phyloP scores from a whole-genome alignment of 2,888 invertebrate species.

The Eupeodes latifasciatus region DNA sequence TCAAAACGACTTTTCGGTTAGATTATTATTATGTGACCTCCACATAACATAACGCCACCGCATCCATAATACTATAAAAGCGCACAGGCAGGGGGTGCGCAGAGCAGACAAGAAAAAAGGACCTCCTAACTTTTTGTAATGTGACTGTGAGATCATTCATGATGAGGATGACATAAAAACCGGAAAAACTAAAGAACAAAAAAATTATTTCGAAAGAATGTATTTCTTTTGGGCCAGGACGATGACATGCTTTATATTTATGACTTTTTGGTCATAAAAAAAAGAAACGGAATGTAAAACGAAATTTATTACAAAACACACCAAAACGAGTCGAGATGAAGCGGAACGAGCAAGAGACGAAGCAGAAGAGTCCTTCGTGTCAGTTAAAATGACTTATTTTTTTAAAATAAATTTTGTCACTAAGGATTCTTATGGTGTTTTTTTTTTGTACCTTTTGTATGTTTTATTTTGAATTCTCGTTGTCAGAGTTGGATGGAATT shows the following conservation, averaged over 20 bases:
- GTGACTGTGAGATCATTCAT: conserved; percentile 63
- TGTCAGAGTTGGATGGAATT: conserved; percentile 58
- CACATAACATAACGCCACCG: conserved; percentile 45
- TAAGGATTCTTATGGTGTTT: conserved; percentile 57
- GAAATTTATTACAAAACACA: conserved; percentile 72
- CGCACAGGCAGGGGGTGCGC: neutral
- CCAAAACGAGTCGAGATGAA: conserved; percentile 32
- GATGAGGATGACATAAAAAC: conserved; percentile 55
- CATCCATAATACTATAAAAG: neutral
- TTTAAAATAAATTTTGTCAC: conserved; percentile 57
- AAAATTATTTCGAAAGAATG: conserved; percentile 44
- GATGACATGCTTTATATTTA: conserved; percentile 72
- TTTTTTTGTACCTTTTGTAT: conserved; percentile 43
- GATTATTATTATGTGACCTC: conserved; percentile 49
- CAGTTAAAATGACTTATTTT: conserved; percentile 67
- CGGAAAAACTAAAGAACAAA: conserved; percentile 42
- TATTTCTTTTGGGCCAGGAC: conserved; percentile 67
- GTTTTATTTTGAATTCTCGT: conserved; percentile 55
- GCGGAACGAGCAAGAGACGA: conserved; percentile 30
- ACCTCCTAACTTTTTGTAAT: conserved; percentile 42
- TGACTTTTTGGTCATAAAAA: conserved; percentile 74
- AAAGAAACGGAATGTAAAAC: conserved; percentile 68
- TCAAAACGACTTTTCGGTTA: conserved; percentile 31
- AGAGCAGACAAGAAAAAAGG: conserved; percentile 4
- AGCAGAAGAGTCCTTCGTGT: conserved; percentile 49